Percentiles rank a stretch among this genome's conserved stretches.
Evolutionary conservation across 1,140 invertebrate species (phyloP).

Genomic region (Eriocheir sinensis): DNA sequence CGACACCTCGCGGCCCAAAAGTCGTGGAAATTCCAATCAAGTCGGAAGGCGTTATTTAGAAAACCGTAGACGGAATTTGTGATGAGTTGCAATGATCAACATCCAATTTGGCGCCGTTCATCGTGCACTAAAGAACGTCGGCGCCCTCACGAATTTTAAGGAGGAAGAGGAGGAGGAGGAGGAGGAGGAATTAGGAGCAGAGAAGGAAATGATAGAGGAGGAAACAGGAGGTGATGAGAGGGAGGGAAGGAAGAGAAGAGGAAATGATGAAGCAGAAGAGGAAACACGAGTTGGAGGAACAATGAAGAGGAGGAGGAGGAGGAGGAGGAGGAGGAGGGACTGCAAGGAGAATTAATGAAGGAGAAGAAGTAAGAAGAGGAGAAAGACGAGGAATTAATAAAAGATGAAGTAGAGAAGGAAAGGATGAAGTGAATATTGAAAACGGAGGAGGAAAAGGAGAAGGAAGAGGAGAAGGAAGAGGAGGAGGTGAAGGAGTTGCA

Average conservation of each 20-base stretch:
- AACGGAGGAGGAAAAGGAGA: background rate
- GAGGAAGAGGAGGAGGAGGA: background rate
- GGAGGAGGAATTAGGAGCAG: too few relatives aligned
- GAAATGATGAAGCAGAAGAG: background rate
- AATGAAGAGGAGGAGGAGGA: background rate
- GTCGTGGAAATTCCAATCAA: conserved; percentile 76
- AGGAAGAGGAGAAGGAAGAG: background rate
- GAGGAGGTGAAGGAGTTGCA: background rate
- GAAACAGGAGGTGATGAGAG: background rate
- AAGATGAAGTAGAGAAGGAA: background rate
- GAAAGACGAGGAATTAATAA: background rate
- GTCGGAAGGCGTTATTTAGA: conserved; percentile 76
- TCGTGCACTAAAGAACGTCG: conserved; percentile 48
- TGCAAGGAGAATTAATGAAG: background rate
- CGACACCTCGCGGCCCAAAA: conserved; percentile 72
- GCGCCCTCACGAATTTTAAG: conserved; percentile 19
- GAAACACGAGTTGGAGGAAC: background rate
- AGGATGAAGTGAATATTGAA: background rate
- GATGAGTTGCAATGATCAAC: conserved; percentile 76
- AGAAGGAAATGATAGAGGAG: background rate
- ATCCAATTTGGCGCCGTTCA: conserved; percentile 73
- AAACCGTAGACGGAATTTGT: conserved; percentile 76
- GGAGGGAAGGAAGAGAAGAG: background rate
- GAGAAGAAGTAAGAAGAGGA: background rate
- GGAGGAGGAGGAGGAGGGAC: background rate